These are phyloP conservation scores for Lypha dubia DNA, from an alignment of 2,888 invertebrate genomes.

Conservation along the genomic window DNA sequence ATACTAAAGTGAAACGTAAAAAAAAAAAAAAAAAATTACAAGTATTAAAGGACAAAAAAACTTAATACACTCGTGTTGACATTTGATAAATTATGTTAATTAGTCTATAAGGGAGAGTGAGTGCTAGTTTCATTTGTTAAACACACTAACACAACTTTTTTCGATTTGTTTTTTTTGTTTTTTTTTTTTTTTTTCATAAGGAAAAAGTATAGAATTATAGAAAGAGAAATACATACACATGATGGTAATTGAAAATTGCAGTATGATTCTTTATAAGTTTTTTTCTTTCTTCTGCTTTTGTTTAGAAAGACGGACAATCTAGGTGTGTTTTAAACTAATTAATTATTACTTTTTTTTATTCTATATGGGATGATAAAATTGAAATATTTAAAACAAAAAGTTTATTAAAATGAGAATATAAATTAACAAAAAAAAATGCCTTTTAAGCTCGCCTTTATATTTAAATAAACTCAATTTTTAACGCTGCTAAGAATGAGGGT, in stretches of 20 bases:
- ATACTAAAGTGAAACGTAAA: constrained; percentile 19
- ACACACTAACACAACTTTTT: constrained; percentile 48
- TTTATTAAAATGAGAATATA: neutral
- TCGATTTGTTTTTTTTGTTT: constrained; percentile 12
- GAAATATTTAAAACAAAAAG: constrained; percentile 11
- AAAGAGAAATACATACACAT: constrained; percentile 6
- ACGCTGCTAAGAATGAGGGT: too few species aligned
- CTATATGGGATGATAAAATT: constrained; percentile 21
- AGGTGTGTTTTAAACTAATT: constrained; percentile 69
- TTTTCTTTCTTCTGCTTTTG: too few species aligned
- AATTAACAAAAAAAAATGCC: too few species aligned
- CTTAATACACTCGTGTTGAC: constrained; percentile 73
- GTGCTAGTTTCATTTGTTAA: constrained; percentile 57
- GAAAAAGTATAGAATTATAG: constrained; percentile 1
- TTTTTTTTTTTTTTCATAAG: too few species aligned
- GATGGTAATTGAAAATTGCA: constrained; percentile 55
- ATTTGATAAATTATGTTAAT: constrained; percentile 75
- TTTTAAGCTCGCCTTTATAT: neutral
- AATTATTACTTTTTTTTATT: constrained; percentile 56
- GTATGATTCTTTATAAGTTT: constrained; percentile 36
- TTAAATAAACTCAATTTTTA: too few species aligned
- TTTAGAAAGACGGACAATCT: constrained; percentile 10
- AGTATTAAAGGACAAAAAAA: constrained; percentile 34
- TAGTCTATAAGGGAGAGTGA: constrained; percentile 70
- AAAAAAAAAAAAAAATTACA: too few species aligned